Conservation (phyloP, 2,888 invertebrate species). For the Odontocolon sp. region DNA sequence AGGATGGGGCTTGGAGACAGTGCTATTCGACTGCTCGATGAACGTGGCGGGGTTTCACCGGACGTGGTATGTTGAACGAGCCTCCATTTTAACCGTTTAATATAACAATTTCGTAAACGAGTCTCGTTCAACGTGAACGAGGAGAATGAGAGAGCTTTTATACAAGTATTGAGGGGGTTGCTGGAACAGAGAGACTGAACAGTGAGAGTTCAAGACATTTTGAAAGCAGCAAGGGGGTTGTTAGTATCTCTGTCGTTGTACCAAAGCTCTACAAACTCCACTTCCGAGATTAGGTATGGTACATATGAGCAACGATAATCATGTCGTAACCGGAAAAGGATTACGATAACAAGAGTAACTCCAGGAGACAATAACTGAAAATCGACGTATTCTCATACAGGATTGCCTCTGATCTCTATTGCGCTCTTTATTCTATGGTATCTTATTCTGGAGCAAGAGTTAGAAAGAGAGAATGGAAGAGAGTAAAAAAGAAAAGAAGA, state of each 20-base stretch:
- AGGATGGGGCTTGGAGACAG: not conserved
- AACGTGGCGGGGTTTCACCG: not conserved
- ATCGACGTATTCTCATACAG: not conserved
- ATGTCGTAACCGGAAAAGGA: not conserved
- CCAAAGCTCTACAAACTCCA: not conserved
- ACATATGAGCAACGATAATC: slow-evolving; percentile 1
- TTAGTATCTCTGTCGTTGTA: too few species aligned
- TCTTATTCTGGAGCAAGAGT: too few species aligned
- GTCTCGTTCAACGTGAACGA: not conserved
- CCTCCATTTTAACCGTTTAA: slow-evolving; percentile 5
- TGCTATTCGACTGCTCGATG: not conserved
- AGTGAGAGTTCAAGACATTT: too few species aligned
- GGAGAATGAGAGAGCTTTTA: not conserved
- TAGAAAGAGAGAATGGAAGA: not conserved
- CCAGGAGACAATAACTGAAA: not conserved
- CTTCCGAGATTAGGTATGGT: not conserved
- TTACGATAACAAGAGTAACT: not conserved
- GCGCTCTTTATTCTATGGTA: not conserved
- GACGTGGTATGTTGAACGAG: not conserved
- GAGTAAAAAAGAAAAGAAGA: too few species aligned
- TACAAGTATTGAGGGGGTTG: too few species aligned
- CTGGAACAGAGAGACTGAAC: too few species aligned
- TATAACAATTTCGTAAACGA: slow-evolving; percentile 22
- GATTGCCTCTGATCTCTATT: not conserved
- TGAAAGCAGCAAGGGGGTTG: too few species aligned